Conservation (phyloP, 2,797 vertebrate species). For the Coracias cyanogaster region DNA sequence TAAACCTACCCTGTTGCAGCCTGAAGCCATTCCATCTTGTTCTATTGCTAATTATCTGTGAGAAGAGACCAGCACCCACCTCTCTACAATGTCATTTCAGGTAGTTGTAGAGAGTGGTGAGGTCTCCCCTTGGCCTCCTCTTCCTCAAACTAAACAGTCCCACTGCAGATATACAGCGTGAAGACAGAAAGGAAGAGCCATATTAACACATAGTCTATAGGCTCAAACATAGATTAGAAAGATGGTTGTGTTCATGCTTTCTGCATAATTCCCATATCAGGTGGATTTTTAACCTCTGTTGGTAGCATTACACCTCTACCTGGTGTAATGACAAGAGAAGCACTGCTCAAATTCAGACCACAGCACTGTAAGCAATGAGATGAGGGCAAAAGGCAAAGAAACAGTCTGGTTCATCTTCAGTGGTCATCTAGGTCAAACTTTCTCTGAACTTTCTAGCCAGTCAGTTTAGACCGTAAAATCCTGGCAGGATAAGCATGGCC, state of each 20-base stretch:
- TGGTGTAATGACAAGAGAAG: background rate
- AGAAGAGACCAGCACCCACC: no score
- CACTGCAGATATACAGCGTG: background rate
- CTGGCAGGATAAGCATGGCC: background rate
- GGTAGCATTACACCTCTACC: background rate
- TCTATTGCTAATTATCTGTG: no score
- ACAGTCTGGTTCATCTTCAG: fast-evolving
- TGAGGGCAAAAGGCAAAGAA: background rate
- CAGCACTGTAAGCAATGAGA: background rate
- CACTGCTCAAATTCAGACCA: background rate
- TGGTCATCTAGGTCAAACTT: background rate
- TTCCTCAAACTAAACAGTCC: no score
- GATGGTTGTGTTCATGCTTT: background rate
- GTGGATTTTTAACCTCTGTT: background rate
- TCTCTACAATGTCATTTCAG: no score
- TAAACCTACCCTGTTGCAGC: no score
- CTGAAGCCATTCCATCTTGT: no score
- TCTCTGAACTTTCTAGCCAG: background rate
- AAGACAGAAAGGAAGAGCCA: background rate
- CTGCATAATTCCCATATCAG: background rate
- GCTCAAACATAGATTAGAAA: background rate
- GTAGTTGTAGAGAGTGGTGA: no score
- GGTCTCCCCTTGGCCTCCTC: no score
- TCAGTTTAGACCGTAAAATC: background rate
- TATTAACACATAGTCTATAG: fast-evolving